These are phyloP conservation scores for Sigmodon hispidus DNA, from an alignment of 2,113 vertebrate species.

Conservation along the genomic window DNA sequence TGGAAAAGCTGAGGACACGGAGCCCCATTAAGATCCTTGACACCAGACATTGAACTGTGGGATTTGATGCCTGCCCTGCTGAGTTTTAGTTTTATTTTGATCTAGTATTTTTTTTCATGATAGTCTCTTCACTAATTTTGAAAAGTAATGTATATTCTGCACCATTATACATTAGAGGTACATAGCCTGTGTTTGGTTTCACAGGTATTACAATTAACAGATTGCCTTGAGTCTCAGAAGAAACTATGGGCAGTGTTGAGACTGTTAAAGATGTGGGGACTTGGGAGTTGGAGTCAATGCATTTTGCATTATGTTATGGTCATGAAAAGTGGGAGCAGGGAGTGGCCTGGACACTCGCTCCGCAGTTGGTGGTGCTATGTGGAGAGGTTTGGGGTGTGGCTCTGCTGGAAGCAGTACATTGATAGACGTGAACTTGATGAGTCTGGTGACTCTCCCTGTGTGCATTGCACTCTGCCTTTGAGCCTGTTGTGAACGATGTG, in stretches of 20 bases:
- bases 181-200: not conserved
- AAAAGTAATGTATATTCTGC: not conserved
- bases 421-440: not conserved
- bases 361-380: not conserved
- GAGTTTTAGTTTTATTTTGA: not conserved
- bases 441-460: not conserved
- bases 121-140: not conserved
- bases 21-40: not conserved
- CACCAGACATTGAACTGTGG: not conserved
- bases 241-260: not conserved
- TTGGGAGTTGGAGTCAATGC: not conserved
- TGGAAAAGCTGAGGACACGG: not conserved
- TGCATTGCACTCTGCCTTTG: not conserved
- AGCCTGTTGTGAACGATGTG: not conserved
- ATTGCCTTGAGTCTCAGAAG: not conserved
- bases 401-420: not conserved
- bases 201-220: not conserved
- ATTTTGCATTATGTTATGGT: not conserved
- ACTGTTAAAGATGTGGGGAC: not conserved
- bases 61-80: not conserved
- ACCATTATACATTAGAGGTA: not conserved
- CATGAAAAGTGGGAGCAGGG: not conserved
- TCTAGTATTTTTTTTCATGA: not conserved
- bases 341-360: too few relatives aligned
- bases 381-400: not conserved